Evolutionary conservation across 2,888 invertebrate genomes (phyloP).

Genomic region (Apamea anceps): DNA sequence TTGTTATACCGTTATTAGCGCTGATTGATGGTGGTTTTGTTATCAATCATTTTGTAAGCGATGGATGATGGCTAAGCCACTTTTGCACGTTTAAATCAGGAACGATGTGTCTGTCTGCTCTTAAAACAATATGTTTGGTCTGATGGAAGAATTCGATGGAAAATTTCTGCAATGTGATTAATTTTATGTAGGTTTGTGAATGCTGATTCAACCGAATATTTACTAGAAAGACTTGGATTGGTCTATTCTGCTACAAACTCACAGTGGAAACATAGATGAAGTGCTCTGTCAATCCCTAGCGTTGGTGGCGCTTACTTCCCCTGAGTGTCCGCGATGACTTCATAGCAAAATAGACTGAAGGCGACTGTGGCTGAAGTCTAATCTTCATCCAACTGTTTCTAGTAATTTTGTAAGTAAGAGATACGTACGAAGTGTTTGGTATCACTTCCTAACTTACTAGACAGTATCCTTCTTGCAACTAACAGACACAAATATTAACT

Average conservation of each 20-base stretch:
- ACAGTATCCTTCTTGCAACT: not conserved
- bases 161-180: not conserved
- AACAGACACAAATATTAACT: not conserved
- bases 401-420: not conserved
- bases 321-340: not conserved
- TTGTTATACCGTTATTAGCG: constrained; percentile 27
- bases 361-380: not conserved
- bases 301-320: not conserved
- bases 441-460: not conserved
- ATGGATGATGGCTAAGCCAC: not conserved
- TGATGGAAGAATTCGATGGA: not conserved
- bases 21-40: constrained; percentile 30
- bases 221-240: not conserved
- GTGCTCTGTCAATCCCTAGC: not conserved
- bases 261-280: not conserved
- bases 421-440: not conserved
- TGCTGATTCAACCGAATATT: not conserved
- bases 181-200: not conserved
- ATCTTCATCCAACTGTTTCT: not conserved
- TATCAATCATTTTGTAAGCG: constrained; percentile 28
- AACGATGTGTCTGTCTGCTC: not conserved
- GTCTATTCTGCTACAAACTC: not conserved
- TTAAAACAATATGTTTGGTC: not conserved
- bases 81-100: constrained; percentile 5
- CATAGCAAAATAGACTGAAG: not conserved